Evolutionary conservation across 2,888 invertebrate species (phyloP).

Genomic region (Phymatocera aterrima): DNA sequence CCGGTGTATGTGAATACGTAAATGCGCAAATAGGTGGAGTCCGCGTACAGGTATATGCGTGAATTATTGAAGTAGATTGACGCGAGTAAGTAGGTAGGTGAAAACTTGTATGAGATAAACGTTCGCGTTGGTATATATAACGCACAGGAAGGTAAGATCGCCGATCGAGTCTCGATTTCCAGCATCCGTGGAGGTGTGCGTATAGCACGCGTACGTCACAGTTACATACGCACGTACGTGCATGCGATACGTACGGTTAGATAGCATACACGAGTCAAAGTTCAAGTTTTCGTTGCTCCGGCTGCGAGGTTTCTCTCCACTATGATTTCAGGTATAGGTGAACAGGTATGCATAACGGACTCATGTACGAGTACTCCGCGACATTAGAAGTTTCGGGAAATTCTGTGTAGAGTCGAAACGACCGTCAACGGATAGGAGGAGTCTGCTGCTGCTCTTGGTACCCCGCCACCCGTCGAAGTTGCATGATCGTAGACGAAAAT

Average conservation of each 20-base stretch:
- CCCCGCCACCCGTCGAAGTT: no score
- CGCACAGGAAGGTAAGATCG: neutral
- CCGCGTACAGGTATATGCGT: slow-evolving; percentile 35
- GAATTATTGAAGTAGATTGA: slow-evolving; percentile 44
- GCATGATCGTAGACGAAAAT: no score
- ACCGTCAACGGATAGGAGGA: no score
- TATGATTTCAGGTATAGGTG: neutral
- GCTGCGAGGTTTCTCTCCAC: neutral
- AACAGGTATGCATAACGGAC: neutral
- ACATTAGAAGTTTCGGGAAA: no score
- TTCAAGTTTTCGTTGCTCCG: neutral
- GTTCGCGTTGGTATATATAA: slow-evolving; percentile 14
- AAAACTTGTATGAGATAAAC: slow-evolving; percentile 32
- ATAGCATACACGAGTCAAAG: slow-evolving; percentile 1
- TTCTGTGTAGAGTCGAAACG: no score
- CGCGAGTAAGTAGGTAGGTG: slow-evolving; percentile 12
- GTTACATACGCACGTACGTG: no score
- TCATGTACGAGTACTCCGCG: no score
- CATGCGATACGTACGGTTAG: neutral
- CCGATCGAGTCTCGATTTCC: slow-evolving; percentile 1
- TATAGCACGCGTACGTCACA: no score
- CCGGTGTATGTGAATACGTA: slow-evolving; percentile 46
- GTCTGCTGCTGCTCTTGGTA: no score
- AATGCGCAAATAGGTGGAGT: slow-evolving; percentile 47
- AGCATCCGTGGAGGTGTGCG: no score